Evolutionary conservation across 1,140 invertebrate species (phyloP).

Genomic region (Trichoplusia ni): DNA sequence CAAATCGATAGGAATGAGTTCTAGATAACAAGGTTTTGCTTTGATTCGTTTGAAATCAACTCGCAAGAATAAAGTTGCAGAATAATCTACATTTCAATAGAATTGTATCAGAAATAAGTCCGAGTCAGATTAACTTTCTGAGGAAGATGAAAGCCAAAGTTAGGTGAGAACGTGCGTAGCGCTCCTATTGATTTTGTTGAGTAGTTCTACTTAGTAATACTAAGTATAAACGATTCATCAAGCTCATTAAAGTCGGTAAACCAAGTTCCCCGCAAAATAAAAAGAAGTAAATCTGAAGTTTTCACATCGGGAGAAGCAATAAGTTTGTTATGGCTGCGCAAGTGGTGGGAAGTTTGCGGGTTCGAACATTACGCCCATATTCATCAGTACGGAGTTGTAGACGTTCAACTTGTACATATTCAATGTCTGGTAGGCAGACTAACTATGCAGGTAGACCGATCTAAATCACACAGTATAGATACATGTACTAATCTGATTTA

Average conservation of each 20-base stretch:
- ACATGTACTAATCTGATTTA: too few relatives aligned
- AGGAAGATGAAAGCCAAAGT: background rate
- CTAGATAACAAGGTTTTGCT: too few relatives aligned
- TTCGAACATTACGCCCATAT: background rate
- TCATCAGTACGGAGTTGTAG: background rate
- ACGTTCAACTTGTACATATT: background rate
- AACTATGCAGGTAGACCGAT: too few relatives aligned
- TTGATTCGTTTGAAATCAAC: too few relatives aligned
- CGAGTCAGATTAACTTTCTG: background rate
- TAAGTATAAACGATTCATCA: constrained; percentile 45
- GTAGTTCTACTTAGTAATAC: constrained; percentile 6
- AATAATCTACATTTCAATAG: too few relatives aligned
- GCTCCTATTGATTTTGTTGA: constrained; percentile 7
- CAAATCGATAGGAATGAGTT: too few relatives aligned
- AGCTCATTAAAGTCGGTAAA: constrained; percentile 45
- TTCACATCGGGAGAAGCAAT: constrained; percentile 44
- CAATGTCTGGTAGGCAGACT: too few relatives aligned
- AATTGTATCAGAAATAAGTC: too few relatives aligned
- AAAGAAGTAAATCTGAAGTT: constrained; percentile 46
- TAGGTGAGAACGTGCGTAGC: background rate
- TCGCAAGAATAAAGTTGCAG: too few relatives aligned
- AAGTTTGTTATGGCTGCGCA: constrained; percentile 22
- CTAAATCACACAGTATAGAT: too few relatives aligned
- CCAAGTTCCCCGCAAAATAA: constrained; percentile 42
- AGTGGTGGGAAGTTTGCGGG: background rate